Evolutionary conservation across 2,797 vertebrate species (phyloP), one percentile per base, ranked within the genome.

Genomic region (Tapirus indicus): DNA sequence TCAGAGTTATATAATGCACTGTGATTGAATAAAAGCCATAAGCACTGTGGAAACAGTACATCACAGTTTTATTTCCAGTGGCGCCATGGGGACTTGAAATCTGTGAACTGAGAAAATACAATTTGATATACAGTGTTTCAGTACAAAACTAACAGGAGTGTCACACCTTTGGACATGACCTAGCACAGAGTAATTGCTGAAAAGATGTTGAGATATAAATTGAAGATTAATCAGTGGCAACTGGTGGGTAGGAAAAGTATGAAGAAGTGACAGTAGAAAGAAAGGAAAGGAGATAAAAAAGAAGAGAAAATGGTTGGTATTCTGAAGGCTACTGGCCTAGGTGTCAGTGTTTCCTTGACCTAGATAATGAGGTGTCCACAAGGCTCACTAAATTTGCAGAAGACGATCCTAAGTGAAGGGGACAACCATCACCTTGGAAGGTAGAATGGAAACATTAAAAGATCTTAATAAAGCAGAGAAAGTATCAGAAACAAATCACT

Each of bases 41-140:
- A 79, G 32, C 78, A 64, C 1, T 38, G 11, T 38, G 16, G 52
- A 84, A 79, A 96, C n/a, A 56, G 47, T n/a, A 52, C 44, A 60
- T 74, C 77, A n/a, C 9, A 77, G 23, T 58, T 96, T 90, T 54
- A 78, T 58, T 90, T 84, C 64, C 25, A 32, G 56, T n/a, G 71
- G 29, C 21, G 75, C 32, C n/a, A 25, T 0, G 20, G 71, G 49
- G 71, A 64, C 41, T 11, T 66, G 54, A 35, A 60, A 54, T 58
- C 47, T 72, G 82, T 44, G 66, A 83, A 68, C 64, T 60, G 52
- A 94, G 75, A 88, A 94, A 84, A 79, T 38, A 54, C 41, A 80
- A 69, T 78, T 11, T 27, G 79, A 88, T 71, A 72, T 4, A 85
- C 11, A 35, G 58, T n/a, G 20, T 93, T 87, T 96, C 38, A 23